Evolutionary conservation across 2,888 invertebrate species (phyloP), one percentile per base, ranked within the genome.

Genomic region (Sphecodes monilicornis): DNA sequence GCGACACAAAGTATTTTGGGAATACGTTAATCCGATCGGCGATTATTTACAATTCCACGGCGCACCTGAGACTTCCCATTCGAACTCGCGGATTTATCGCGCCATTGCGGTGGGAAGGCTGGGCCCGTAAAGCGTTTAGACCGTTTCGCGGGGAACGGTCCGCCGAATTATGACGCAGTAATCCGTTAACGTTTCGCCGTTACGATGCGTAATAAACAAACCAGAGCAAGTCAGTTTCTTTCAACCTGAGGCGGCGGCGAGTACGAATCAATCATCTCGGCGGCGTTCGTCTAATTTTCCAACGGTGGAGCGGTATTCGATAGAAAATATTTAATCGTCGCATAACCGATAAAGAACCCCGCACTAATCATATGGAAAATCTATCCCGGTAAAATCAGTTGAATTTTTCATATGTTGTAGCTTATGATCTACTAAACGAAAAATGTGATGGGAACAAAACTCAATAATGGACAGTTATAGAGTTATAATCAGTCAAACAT

Each of bases 41-140:
- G 73, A 82, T 76, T 69, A 76, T 82, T 84, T 74, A 50, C 69
- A 74, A 77, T 80, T 50, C 60, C 18, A 16, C 50, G 6, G 39
- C 41, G 16, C 73, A 82, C 80, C 80, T 79, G 73, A 81, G 72
- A 81, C 79, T 57, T 57, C 36, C 22, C 18, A n/a, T 1, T 32
- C 69, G 66, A 16, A 69, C 41, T 43, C 29, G 11, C n/a, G 18
- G 32, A 69, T 80, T 79, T 82, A 82, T 41, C 29, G 60, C 29
- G 13, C 1, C 18, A 46, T 43, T 54, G 43, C 54, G 43, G 26
- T 60, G 13, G n/a, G 50, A n/a, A 10, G 46, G 54, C 4, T n/a
- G n/a, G 66, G 41, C 46, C 32, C 39, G 26, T 22, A 46, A 54
- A 57, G n/a, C 43, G 71, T 76, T 72, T 57, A 46, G 13, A 26